Base-by-base conservation (phyloP, 2,113 vertebrate species). In the Aythya baeri region DNA sequence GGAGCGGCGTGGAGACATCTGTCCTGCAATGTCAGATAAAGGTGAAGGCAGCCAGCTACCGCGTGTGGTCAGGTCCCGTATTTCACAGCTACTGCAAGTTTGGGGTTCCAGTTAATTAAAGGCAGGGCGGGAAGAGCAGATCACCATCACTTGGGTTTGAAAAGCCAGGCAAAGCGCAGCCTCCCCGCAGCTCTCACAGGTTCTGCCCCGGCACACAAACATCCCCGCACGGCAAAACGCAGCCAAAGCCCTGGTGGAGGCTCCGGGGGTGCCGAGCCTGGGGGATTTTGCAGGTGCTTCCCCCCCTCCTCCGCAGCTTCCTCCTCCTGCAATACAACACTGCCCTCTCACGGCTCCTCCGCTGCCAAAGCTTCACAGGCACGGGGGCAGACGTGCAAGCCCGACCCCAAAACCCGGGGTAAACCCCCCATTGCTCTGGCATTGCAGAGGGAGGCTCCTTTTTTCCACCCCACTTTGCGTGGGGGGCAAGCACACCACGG, bases 331-430 rank as follows among this genome's bases (percentile, higher is more conserved):
- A 85, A 68, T 96, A 32, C 96, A 96, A 93, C 92, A 98, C 86
- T 96, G 97, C 46, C 97, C 98, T 36, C 98, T 97, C 88, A 94
- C 96, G 98, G 95, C 36, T 18, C 61, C 13, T 26, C 41, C 0
- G 4, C 26, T 32, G 46, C 27, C 57, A 0, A 23, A 52, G 29
- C 0, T 3, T 2, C 3, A 14, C 41, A 0, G 6, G 3, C 3
- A 17, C 13, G 1, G 29, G 14, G 17, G 43, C 36, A 41, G 31
- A 2, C 55, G 0, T 14, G 4, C 13, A 46, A 0, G 2, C 5
- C 25, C 0, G 0, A 44, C 54, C 41, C 6, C 18, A 66, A 74
- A 23, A 0, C 27, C 3, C 2, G 15, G 11, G 8, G 1, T 1
- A 14, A 52, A 9, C 22, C 3, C 29, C 6, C 38, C 1, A 0